Percentiles rank a stretch among this genome's conserved stretches.
These are phyloP conservation scores for Mesorhabditis belari DNA, from an alignment of 2,888 invertebrate species.

Conservation along the genomic window DNA sequence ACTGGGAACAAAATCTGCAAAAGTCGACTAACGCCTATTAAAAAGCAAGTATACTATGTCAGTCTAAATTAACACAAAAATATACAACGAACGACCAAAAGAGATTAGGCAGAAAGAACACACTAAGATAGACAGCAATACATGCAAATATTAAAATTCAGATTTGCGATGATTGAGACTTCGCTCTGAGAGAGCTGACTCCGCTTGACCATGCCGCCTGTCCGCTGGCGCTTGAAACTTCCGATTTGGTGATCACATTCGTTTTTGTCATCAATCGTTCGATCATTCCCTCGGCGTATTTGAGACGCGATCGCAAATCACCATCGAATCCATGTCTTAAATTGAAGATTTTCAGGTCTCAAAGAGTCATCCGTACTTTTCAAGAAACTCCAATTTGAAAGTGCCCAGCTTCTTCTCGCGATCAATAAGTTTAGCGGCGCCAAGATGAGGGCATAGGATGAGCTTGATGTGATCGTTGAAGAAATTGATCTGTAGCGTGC, in stretches of 20 bases:
- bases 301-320: background rate
- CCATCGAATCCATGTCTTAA: background rate
- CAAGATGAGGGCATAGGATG: conserved; percentile 93
- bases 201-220: too few relatives aligned
- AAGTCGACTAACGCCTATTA: too few relatives aligned
- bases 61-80: too few relatives aligned
- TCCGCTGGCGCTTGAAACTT: background rate
- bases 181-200: background rate
- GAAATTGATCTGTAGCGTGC: conserved; percentile 60
- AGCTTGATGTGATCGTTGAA: conserved; percentile 81
- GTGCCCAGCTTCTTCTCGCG: conserved; percentile 83
- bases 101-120: too few relatives aligned
- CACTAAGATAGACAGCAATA: too few relatives aligned
- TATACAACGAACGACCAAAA: too few relatives aligned
- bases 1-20: too few relatives aligned
- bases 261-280: background rate
- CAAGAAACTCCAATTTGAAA: conserved; percentile 61
- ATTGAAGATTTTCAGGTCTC: background rate
- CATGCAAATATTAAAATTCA: too few relatives aligned
- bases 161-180: background rate
- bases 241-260: too few relatives aligned
- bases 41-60: too few relatives aligned
- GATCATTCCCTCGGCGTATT: background rate
- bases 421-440: conserved; percentile 91
- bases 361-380: background rate